These are phyloP conservation scores for Muscidifurax raptorellus DNA, from an alignment of 1,140 invertebrate species.

Conservation along the genomic window DNA sequence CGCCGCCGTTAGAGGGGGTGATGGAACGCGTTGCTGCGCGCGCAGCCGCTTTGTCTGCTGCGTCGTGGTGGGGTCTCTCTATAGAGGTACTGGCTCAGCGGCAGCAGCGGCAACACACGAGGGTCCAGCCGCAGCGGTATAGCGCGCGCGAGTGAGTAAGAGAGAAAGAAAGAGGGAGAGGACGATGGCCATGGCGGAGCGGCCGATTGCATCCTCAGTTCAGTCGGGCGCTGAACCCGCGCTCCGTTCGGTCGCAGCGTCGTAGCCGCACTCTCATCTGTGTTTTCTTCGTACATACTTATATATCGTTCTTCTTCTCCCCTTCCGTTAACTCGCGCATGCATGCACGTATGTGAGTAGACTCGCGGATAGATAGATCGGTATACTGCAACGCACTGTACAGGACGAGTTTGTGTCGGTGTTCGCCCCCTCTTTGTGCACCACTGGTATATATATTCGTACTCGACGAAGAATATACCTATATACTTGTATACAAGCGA, in stretches of 20 bases:
- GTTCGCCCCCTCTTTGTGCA: background rate
- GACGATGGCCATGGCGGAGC: conserved; percentile 71
- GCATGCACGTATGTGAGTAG: conserved; percentile 9
- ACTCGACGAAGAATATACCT: background rate
- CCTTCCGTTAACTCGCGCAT: conserved; percentile 5
- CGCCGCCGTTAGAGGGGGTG: conserved; percentile 55
- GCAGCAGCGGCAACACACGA: conserved; percentile 60
- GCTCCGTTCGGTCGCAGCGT: conserved; percentile 66
- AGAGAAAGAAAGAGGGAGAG: conserved; percentile 43
- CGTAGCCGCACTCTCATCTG: conserved; percentile 29
- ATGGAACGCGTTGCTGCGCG: conserved; percentile 72
- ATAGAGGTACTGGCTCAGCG: no score
- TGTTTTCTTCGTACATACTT: conserved; percentile 24
- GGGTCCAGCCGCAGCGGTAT: conserved; percentile 25
- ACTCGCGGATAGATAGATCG: conserved; percentile 16
- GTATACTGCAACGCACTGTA: background rate
- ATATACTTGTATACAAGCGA: background rate
- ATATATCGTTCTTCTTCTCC: background rate
- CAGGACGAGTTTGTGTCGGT: background rate
- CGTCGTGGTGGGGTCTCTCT: conserved; percentile 57
- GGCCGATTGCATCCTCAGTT: conserved; percentile 72
- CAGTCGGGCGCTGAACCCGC: conserved; percentile 76
- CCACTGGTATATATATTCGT: no score
- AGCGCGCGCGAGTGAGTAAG: background rate
- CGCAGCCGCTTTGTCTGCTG: conserved; percentile 73